Evolutionary conservation across 2,797 vertebrate genomes (phyloP), one percentile per base, ranked within the genome.

Genomic region (Cyprinodon diabolis): DNA sequence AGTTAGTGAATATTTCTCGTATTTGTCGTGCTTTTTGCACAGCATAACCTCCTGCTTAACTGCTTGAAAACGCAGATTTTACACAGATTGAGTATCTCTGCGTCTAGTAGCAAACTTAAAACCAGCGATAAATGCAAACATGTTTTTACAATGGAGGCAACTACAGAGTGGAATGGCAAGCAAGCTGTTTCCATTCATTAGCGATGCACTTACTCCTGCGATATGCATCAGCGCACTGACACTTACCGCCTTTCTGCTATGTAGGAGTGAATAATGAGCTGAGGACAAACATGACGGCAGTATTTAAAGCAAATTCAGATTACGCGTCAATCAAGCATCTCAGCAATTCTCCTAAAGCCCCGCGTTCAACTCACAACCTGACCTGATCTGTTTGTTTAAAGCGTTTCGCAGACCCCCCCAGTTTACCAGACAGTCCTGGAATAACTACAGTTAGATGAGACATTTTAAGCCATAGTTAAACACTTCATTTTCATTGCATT

Each of bases 181-280:
- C 69, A 51, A 74, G 86, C 77, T 1, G 76, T 93, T 93, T 91
- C 90, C 89, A 87, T 86, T 92, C 90, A 90, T 94, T 91, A 92
- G 80, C 75, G 66, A 65, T 1, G 52, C 73, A 51, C 78, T 83
- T 79, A 76, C 62, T 78, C 63, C 76, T 79, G 30, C 86, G 74
- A 80, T 80, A 40, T 47, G 81, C 87, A 79, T 89, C 68, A 54
- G 79, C 82, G 83, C 87, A 72, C 84, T 74, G 60, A 85, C 79
- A 72, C 83, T 80, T 63, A 78, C 76, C 85, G 79, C 72, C 67
- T 78, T 90, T 82, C 78, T 88, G 91, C 85, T 93, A 79, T 90
- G 81, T 47, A 72, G 4, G 63, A 75, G 70, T 40, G 48, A 79
- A 83, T 74, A 71, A 66, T 74, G 65, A 51, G 52, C 58, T 40